These are phyloP conservation scores for Chymomyza caudatula DNA, from an alignment of 2,888 invertebrate genomes.

Conservation along the genomic window DNA sequence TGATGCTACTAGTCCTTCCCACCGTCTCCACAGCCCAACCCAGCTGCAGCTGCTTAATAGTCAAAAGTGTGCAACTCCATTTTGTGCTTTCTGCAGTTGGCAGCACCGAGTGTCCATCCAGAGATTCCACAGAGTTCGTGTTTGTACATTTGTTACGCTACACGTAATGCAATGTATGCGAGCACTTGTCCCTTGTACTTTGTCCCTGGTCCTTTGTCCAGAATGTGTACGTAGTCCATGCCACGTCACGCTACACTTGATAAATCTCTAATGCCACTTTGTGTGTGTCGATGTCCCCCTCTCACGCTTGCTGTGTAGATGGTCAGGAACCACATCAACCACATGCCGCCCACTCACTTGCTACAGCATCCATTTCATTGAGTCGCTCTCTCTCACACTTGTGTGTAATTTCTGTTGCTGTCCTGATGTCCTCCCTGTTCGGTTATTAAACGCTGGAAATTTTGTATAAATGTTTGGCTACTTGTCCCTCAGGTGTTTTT, in stretches of 20 bases:
- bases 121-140: slow-evolving; percentile 35
- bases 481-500: slow-evolving; percentile 35
- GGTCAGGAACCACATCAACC: slow-evolving; percentile 48
- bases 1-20: slow-evolving; percentile 6
- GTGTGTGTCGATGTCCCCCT: slow-evolving; percentile 42
- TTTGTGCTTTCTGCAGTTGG: slow-evolving; percentile 48
- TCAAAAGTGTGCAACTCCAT: slow-evolving; percentile 31
- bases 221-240: slow-evolving; percentile 45
- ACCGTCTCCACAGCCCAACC: slow-evolving; percentile 12
- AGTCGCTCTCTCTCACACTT: slow-evolving; percentile 9
- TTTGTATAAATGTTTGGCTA: slow-evolving; percentile 43
- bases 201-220: neutral
- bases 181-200: slow-evolving; percentile 1
- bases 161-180: slow-evolving; percentile 63
- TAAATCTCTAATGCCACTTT: slow-evolving; percentile 76
- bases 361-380: slow-evolving; percentile 6
- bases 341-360: slow-evolving; percentile 2
- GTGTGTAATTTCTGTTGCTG: slow-evolving; percentile 66
- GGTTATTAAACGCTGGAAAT: slow-evolving; percentile 63
- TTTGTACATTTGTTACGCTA: slow-evolving; percentile 31
- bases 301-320: neutral
- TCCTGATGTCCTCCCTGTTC: slow-evolving; percentile 31
- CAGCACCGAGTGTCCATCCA: slow-evolving; percentile 39
- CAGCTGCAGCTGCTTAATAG: slow-evolving; percentile 22
- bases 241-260: slow-evolving; percentile 74